Evolutionary conservation across 2,113 vertebrate genomes (phyloP).

Genomic region (Chamaetylas fuelleborni): DNA sequence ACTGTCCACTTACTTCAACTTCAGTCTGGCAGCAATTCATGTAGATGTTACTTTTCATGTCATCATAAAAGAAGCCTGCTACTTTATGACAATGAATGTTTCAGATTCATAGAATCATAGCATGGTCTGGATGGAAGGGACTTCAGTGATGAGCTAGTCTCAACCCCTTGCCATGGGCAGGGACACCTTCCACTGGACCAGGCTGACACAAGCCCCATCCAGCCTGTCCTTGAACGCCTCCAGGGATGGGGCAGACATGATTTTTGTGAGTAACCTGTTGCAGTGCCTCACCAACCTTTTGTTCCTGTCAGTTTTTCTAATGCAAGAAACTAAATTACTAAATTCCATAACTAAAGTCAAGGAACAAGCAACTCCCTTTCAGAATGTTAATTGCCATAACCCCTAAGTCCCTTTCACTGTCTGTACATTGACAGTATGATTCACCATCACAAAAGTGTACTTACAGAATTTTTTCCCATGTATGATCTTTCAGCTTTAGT

Average conservation of each 20-base stretch:
- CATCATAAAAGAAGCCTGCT: neutral
- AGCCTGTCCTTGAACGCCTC: fast-evolving
- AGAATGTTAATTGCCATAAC: neutral
- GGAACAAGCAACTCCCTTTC: neutral
- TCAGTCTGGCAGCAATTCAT: neutral
- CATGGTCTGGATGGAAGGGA: neutral
- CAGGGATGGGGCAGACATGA: neutral
- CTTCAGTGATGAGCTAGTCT: too few relatives aligned
- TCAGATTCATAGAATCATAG: neutral
- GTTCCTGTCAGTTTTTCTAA: neutral
- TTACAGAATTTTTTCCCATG: fast-evolving
- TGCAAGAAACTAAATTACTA: neutral
- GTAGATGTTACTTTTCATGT: neutral
- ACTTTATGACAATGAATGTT: neutral
- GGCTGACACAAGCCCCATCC: too few relatives aligned
- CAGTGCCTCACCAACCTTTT: neutral
- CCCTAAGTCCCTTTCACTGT: neutral
- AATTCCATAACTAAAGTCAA: neutral
- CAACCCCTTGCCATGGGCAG: neutral
- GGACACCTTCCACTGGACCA: neutral
- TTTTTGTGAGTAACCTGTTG: neutral
- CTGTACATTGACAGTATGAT: neutral
- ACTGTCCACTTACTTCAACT: neutral
- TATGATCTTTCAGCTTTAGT: neutral
- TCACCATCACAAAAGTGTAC: neutral